Evolutionary conservation across 2,113 vertebrate genomes (phyloP).

Genomic region (Catharus fuscescens): DNA sequence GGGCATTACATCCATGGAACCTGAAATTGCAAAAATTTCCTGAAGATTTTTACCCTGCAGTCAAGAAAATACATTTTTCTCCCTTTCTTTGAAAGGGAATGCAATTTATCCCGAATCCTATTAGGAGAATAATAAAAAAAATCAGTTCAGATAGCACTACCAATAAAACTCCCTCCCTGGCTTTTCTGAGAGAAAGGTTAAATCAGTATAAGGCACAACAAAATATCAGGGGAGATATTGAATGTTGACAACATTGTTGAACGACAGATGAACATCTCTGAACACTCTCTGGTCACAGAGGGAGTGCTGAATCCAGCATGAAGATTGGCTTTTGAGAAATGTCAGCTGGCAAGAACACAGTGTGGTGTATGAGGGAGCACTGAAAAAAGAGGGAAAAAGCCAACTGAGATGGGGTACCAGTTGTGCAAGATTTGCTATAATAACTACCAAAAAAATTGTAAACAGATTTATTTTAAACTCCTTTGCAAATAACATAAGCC

Average conservation of each 20-base stretch:
- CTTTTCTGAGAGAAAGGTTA: neutral
- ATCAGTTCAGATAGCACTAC: neutral
- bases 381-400: neutral
- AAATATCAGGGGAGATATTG: neutral
- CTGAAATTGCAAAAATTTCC: neutral
- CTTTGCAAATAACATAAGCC: neutral
- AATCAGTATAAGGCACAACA: neutral
- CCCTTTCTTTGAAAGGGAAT: neutral
- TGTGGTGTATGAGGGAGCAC: neutral
- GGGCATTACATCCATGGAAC: rapidly evolving
- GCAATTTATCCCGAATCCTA: neutral
- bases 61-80: neutral
- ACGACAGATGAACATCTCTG: neutral
- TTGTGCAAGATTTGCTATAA: neutral
- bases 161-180: neutral
- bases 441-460: neutral
- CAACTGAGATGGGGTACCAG: neutral
- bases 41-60: neutral
- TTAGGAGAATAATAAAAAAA: neutral
- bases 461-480: neutral
- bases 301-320: neutral
- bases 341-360: neutral
- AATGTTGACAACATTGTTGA: neutral
- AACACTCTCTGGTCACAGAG: neutral
- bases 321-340: slow-evolving; percentile 41